Evolutionary conservation across 92 coral and sea anemone species (phyloP).

Genomic region (Blastomussa wellsi): DNA sequence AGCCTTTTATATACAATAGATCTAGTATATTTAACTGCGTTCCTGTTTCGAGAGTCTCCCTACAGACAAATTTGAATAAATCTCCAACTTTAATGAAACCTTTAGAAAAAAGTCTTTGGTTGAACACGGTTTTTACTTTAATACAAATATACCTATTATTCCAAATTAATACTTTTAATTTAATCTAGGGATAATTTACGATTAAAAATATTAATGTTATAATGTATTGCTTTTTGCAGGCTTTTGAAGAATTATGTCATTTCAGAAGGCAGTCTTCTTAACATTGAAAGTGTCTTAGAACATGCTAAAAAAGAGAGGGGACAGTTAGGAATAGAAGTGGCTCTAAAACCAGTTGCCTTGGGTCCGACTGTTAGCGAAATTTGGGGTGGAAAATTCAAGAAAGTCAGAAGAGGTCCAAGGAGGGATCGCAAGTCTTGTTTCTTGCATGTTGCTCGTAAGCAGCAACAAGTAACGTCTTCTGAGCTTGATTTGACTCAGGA

Average conservation of each 20-base stretch:
- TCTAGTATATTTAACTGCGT: no score
- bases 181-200: no score
- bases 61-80: no score
- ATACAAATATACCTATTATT: no score
- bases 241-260: conserved; percentile 1
- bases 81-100: no score
- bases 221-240: background rate
- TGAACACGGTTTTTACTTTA: no score
- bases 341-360: background rate
- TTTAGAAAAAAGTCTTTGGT: no score
- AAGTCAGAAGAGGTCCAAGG: background rate
- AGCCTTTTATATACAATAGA: no score
- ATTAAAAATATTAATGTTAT: background rate
- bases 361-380: background rate
- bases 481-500: background rate
- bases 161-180: no score
- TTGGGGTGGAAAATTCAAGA: conserved; percentile 17
- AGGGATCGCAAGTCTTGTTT: background rate
- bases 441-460: background rate
- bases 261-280: background rate
- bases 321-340: background rate
- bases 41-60: no score
- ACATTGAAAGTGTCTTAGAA: background rate
- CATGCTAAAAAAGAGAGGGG: background rate
- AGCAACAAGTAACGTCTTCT: background rate